Evolutionary conservation across 1,140 invertebrate species (phyloP), one percentile per base, ranked within the genome.

Genomic region (Saxidomus purpurata): DNA sequence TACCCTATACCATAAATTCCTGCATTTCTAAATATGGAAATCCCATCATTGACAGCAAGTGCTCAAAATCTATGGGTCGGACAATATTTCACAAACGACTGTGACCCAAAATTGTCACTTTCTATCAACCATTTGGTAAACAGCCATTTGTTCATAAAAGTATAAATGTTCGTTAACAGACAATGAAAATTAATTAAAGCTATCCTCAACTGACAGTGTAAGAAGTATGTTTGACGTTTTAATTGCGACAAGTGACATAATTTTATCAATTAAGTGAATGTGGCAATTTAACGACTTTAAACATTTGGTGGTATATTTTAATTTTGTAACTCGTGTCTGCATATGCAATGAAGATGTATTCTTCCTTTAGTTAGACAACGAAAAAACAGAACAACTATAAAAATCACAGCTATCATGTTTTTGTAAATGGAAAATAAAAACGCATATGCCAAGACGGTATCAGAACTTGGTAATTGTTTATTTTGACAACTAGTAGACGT

Each of bases 271-370:
- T 88, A 88, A 88, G 86, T 38, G 47, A 79, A 63, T 47, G 76
- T 88, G 86, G 74, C 86, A 88, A 88, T 69, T 88, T 88, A 69
- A 88, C 47, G 86, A 88, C 86, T 88, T 81, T 28, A 88, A 88
- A 80, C 77, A 88, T 88, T 88, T 88, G 86, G 86, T 81, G 63
- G 77, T 71, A 76, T 87, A 22, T 84, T 84, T 71, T 25, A 84
- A 79, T 52, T 79, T 79, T 36, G 76, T 52, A 52, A 55, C 49
- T 79, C 49, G 34, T 55, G 76, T 79, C 36, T 79, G 76, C 76
- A 79, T 79, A 79, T 79, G 43, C 76, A 79, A 79, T 79, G 76
- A 79, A 55, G 43, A 79, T 79, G 49, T 52, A 71, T 34, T n/a
- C 25, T 71, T 36, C 25, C 34, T 71, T 22, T 28, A 6, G 34